Evolutionary conservation across 1,140 invertebrate species (phyloP).

Genomic region (Drosophila suzukii): DNA sequence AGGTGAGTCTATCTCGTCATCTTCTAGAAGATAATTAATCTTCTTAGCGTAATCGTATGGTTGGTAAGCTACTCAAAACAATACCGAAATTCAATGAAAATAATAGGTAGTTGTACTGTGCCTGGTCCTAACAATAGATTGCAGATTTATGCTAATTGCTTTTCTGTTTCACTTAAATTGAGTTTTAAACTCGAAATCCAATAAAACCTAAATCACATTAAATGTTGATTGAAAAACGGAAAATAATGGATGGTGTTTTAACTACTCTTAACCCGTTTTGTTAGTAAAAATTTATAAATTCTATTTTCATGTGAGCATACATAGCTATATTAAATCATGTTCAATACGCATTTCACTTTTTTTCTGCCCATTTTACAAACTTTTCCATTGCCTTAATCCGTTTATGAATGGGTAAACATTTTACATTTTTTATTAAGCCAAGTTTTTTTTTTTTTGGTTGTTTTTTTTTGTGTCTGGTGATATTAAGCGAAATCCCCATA

Average conservation of each 20-base stretch:
- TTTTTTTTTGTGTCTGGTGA: neutral
- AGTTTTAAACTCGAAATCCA: neutral
- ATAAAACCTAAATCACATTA: neutral
- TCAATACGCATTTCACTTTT: neutral
- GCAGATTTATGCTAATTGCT: neutral
- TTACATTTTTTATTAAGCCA: constrained; percentile 1
- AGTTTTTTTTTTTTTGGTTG: neutral
- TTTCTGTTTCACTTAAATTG: neutral
- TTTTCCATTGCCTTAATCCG: neutral
- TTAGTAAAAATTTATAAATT: neutral
- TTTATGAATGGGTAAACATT: constrained; percentile 30
- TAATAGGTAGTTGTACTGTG: neutral
- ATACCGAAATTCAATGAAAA: neutral
- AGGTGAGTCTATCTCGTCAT: constrained; percentile 21
- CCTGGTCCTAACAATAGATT: neutral
- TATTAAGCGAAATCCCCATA: constrained; percentile 5
- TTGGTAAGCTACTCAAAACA: constrained; percentile 1
- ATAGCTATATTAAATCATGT: neutral
- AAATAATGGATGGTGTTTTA: neutral
- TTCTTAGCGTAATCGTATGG: neutral
- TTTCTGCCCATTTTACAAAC: neutral
- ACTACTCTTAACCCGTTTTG: neutral
- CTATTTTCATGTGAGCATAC: neutral
- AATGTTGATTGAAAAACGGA: neutral
- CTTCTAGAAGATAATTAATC: neutral